A percentile compares a stretch with the other conserved stretches of the same genome.
Evolutionary conservation across 1,140 invertebrate genomes (phyloP).

Genomic region (Wiebesia pumilae): DNA sequence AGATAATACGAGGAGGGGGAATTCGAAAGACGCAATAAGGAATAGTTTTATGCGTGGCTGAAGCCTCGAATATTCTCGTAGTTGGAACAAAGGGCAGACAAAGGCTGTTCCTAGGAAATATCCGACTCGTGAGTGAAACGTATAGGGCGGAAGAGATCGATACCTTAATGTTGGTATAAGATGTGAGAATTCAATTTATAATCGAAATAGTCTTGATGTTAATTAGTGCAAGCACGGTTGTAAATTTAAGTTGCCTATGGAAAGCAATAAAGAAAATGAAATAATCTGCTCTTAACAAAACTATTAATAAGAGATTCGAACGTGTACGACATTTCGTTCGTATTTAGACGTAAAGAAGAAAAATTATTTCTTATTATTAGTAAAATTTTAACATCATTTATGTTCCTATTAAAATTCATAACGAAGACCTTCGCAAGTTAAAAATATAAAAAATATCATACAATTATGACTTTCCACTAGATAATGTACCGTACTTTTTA

Average conservation of each 20-base stretch:
- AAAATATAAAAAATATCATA: not conserved
- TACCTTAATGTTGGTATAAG: constrained; percentile 32
- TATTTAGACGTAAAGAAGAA: too few relatives aligned
- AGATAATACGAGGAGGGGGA: not conserved
- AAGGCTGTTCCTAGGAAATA: not conserved
- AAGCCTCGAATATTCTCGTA: not conserved
- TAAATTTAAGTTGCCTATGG: not conserved
- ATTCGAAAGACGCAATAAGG: constrained; percentile 2
- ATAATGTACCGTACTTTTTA: not conserved
- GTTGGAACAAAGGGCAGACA: not conserved
- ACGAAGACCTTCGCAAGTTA: too few relatives aligned
- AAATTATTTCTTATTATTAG: too few relatives aligned
- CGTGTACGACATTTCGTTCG: too few relatives aligned
- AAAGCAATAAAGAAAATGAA: not conserved
- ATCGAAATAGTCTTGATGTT: not conserved
- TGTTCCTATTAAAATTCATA: too few relatives aligned
- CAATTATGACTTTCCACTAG: not conserved
- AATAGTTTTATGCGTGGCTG: not conserved
- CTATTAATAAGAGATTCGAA: too few relatives aligned
- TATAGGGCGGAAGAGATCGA: not conserved
- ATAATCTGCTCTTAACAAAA: too few relatives aligned
- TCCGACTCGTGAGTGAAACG: not conserved
- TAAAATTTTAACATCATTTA: too few relatives aligned
- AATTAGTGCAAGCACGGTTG: not conserved
- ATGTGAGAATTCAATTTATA: not conserved